Base-by-base conservation (phyloP, 2,113 vertebrate genomes). In the Callipepla californica region DNA sequence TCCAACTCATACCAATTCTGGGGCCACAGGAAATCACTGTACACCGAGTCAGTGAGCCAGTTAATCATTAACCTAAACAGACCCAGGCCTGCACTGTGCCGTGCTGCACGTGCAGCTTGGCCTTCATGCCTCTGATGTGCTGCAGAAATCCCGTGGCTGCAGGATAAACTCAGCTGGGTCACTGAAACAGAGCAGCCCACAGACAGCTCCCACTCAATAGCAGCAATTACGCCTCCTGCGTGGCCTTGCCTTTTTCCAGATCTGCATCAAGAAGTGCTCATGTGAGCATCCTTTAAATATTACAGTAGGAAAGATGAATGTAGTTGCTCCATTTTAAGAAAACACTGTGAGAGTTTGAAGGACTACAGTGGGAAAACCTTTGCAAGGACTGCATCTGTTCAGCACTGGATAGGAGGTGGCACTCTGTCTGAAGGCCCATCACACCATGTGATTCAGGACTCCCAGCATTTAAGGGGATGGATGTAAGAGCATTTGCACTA, bases 1-100 rank as follows among this genome's bases (percentile, higher is more conserved):
- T 7, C 22, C 1, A 1, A 62, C 13, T 16, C 83, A 69, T 88
- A 83, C 3, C 1, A 5, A 34, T 34, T 19, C 25, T 2, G 4
- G 6, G 26, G 22, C 44, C 65, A 67, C 58, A 28, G 34, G 59
- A 76, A 13, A 38, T 11, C 1, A 4, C 0, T 4, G 19, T 34
- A 48, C 19, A 7, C 45, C 36, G 72, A 44, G 22, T 57, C 51
- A 68, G 6, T 11, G 9, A 59, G 57, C 28, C 4, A 5, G 0
- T 2, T 25, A 82, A 42, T 17, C 48, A 20, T 23, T 48, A 89
- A 66, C 18, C 36, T 58, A 8, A 77, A 40, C 13, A 74, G 26
- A 15, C 3, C 6, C 14, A 57, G 13, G 20, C 17, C 17, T 53
- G 22, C 19, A 22, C n/a, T 34, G 57, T 6, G n/a, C n/a, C 5